phyloP scores from a whole-genome alignment of 2,797 vertebrate species.

The Chelidonichthys spinosus region DNA sequence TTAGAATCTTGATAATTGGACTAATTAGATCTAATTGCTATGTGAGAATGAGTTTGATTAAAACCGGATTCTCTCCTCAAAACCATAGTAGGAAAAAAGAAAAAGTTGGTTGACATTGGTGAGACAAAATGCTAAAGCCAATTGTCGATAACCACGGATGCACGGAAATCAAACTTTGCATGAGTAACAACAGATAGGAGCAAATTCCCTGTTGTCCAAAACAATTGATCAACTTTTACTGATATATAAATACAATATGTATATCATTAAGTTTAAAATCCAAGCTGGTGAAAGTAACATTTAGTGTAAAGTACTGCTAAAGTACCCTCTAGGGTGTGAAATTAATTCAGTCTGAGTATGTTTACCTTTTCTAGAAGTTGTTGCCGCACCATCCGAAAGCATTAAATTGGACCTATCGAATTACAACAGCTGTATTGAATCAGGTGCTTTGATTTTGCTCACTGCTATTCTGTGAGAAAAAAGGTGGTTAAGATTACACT shows the following conservation, averaged over 20 bases:
- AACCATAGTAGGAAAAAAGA: slow-evolving; percentile 67
- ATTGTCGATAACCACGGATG: slow-evolving; percentile 60
- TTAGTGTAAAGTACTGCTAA: slow-evolving; percentile 25
- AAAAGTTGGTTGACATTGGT: slow-evolving; percentile 74
- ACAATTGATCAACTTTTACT: neutral
- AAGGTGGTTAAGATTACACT: slow-evolving; percentile 63
- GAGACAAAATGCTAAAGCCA: slow-evolving; percentile 55
- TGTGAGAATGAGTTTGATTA: slow-evolving; percentile 90
- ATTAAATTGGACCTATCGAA: slow-evolving; percentile 62
- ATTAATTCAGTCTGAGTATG: slow-evolving; percentile 48
- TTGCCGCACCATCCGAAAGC: slow-evolving; percentile 35
- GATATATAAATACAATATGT: too few relatives aligned
- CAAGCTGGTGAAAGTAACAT: slow-evolving; percentile 13
- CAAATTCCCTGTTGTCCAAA: neutral
- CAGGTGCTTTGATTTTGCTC: slow-evolving; percentile 70
- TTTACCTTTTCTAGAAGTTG: slow-evolving; percentile 59
- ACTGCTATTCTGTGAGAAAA: slow-evolving; percentile 64
- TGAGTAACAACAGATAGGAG: neutral
- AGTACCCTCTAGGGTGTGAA: slow-evolving; percentile 46
- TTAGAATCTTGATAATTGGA: slow-evolving; percentile 90
- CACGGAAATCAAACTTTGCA: slow-evolving; percentile 1
- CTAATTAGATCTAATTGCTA: slow-evolving; percentile 91
- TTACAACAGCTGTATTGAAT: slow-evolving; percentile 67
- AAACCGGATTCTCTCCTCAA: slow-evolving; percentile 86
- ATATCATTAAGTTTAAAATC: slow-evolving; percentile 4